Conservation (phyloP, 2,888 invertebrate genomes). For the Parnassius orleans region DNA sequence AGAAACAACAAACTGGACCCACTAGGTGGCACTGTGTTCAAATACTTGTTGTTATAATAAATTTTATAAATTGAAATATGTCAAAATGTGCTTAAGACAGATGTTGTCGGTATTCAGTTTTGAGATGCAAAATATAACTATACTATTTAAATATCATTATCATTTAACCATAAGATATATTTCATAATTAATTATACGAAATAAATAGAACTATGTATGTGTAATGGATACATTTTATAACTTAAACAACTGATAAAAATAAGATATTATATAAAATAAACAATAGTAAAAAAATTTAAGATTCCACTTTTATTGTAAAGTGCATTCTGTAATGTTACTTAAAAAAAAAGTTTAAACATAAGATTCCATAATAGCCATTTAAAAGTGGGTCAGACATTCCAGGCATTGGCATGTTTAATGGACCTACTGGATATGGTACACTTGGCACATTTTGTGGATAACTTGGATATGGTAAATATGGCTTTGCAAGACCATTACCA, state of each 20-base stretch:
- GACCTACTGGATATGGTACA: conserved; percentile 87
- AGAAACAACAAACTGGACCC: too few species aligned
- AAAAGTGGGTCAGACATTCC: conserved; percentile 76
- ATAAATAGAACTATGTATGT: conserved; percentile 1
- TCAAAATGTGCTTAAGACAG: too few species aligned
- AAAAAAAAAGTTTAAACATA: conserved; percentile 1
- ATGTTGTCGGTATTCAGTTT: too few species aligned
- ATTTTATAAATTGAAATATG: too few species aligned
- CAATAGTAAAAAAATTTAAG: neutral
- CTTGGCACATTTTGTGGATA: conserved; percentile 79
- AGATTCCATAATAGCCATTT: conserved; percentile 29
- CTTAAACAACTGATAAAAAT: conserved; percentile 19
- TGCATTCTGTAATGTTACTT: neutral
- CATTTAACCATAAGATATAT: too few species aligned
- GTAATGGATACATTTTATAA: conserved; percentile 2
- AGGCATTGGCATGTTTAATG: conserved; percentile 90
- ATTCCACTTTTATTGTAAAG: neutral
- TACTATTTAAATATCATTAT: too few species aligned
- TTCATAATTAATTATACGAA: neutral
- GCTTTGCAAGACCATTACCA: conserved; percentile 62
- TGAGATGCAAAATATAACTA: too few species aligned
- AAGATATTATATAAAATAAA: too few species aligned
- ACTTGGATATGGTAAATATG: conserved; percentile 69
- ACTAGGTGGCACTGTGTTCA: too few species aligned
- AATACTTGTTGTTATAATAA: too few species aligned